Base-by-base conservation (phyloP, 1,140 invertebrate genomes). In the Lasioglossum baleicum region DNA sequence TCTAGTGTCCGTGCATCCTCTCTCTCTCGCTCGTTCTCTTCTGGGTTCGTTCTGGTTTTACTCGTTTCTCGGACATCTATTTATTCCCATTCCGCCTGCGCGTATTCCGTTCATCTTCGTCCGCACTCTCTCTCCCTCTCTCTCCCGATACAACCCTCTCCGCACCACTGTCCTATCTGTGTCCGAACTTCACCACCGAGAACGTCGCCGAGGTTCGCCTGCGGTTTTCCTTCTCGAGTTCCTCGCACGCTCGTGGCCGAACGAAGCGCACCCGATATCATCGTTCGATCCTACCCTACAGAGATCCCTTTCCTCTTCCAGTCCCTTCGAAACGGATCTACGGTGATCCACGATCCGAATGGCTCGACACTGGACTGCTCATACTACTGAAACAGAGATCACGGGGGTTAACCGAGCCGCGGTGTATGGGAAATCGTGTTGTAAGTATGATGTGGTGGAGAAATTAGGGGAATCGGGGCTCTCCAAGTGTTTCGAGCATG, bases 41-140 rank as follows among this genome's bases (percentile, higher is more conserved):
- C 35, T 51, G 22, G 11, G 22, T 68, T 40, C 8, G 56, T 31
- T 35, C 35, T 35, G 3, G 35, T 5, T 35, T 0, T 35, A 3
- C 40, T n/a, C 35, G 40, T 42, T 7, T 22, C 26, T 20, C 20
- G 67, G 22, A 44, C 67, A 35, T 65, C 71, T 75, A 48, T 80
- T 74, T 65, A 81, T n/a, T 69, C 68, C 64, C 77, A 51, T 83
- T 81, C 65, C 76, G 83, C 42, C 67, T 78, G 83, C 72, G 71
- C 81, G 81, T 80, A 48, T 80, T 74, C 77, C 42, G 71, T 80
- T 84, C 64, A 76, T 84, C 81, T 84, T 80, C 71, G 75, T 83
- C 72, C 71, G 5, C 56, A 70, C 44, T 35, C 56, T 69, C 82
- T 70, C 78, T 35, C 35, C 0, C 35, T 35, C 44, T 35, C 56